These are phyloP conservation scores for Ceramica pisi DNA, from an alignment of 2,888 invertebrate genomes.

Conservation along the genomic window DNA sequence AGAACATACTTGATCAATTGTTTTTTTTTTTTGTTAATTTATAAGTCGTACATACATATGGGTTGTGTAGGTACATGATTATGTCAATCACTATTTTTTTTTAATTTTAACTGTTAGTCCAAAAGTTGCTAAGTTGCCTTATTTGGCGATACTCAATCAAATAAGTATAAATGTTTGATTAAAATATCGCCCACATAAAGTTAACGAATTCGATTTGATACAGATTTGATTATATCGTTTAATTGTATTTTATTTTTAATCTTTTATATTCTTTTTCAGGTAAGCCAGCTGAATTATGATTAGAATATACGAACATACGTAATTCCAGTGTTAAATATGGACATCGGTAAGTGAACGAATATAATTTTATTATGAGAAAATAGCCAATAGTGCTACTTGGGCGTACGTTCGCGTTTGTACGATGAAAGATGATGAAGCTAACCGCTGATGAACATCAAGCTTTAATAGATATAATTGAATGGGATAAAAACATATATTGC, in stretches of 20 bases:
- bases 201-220: background rate
- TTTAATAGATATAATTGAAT: background rate
- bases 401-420: background rate
- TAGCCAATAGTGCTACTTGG: background rate
- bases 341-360: conserved; percentile 8
- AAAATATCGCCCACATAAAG: background rate
- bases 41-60: background rate
- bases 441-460: background rate
- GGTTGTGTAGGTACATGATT: background rate
- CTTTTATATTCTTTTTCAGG: conserved; percentile 35
- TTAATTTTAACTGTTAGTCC: background rate
- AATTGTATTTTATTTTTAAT: background rate
- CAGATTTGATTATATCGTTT: background rate
- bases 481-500: background rate
- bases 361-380: background rate
- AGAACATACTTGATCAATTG: background rate
- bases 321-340: background rate
- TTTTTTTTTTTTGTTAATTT: no score
- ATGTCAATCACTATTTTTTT: background rate
- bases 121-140: conserved; percentile 3
- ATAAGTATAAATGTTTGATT: background rate
- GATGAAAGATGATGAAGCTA: background rate
- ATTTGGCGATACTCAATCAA: background rate
- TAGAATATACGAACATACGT: background rate
- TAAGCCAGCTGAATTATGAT: conserved; percentile 26